phyloP scores from a whole-genome alignment of 2,888 invertebrate species.

The Noctua janthe region DNA sequence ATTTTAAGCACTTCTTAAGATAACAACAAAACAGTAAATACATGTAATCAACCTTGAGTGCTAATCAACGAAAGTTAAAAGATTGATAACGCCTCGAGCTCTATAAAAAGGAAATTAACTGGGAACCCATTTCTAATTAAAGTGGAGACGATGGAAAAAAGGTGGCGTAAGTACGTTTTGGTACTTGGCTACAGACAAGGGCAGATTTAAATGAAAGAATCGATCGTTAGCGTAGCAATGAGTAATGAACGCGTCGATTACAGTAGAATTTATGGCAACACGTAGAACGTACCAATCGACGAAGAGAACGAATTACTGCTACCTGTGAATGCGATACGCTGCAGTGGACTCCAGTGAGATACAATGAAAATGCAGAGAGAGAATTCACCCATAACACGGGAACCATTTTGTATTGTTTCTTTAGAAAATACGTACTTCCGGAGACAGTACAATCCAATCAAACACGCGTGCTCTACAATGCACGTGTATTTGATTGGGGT shows the following conservation, averaged over 20 bases:
- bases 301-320: slow-evolving; percentile 58
- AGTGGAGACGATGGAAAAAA: slow-evolving; percentile 59
- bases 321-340: slow-evolving; percentile 47
- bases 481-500: slow-evolving; percentile 8
- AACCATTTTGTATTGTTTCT: slow-evolving; percentile 42
- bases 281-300: slow-evolving; percentile 39
- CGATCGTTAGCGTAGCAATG: slow-evolving; percentile 53
- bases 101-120: slow-evolving; percentile 62
- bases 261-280: slow-evolving; percentile 56
- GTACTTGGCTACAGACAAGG: slow-evolving; percentile 47
- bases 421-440: neutral
- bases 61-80: slow-evolving; percentile 47
- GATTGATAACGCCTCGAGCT: slow-evolving; percentile 49
- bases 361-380: slow-evolving; percentile 36
- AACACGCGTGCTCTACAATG: neutral
- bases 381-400: slow-evolving; percentile 14
- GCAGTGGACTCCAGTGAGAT: slow-evolving; percentile 43
- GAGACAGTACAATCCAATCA: neutral
- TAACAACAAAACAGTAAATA: slow-evolving; percentile 26
- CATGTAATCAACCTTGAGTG: slow-evolving; percentile 26
- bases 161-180: slow-evolving; percentile 50
- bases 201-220: slow-evolving; percentile 61
- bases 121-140: slow-evolving; percentile 63
- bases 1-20: slow-evolving; percentile 3
- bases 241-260: slow-evolving; percentile 59